Evolutionary conservation across 2,113 vertebrate species (phyloP), one percentile per base, ranked within the genome.

Genomic region (Rhea americana): DNA sequence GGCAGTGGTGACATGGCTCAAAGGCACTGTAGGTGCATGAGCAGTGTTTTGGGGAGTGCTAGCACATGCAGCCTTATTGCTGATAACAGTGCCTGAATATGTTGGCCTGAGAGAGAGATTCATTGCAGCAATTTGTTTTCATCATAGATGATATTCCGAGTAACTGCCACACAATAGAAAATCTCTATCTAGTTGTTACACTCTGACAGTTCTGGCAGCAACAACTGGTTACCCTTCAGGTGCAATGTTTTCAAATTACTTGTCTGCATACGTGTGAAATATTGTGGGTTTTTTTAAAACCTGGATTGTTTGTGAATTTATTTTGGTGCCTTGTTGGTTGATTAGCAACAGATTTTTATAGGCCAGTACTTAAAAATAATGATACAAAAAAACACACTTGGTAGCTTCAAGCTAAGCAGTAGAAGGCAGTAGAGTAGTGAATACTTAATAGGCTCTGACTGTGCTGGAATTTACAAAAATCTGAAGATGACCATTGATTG

Each of bases 301-400:
- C 68, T 50, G 68, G 16, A 17, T 26, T 75, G 56, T 87, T 83
- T 79, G 75, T 87, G 74, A 67, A 77, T 83, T 89, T 92, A 68
- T 22, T 82, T 90, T 58, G 68, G 87, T 96, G 94, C 91, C 89
- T 95, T 94, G 77, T 28, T 53, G 72, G 83, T 92, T 87, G 84
- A 53, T 85, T 81, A 92, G 75, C 68, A 91, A 91, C 88, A 84
- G 74, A 76, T 91, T 93, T 91, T 91, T 82, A 78, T 62, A 82
- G 90, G 88, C 88, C 90, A 91, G 90, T 96, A 80, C 82, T 89
- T 28, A 56, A 73, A 85, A 67, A 30, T 30, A 30, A 58, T 32
- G 15, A 58, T 58, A 14, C 13, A 59, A 15, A 10, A 28, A 47
- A 58, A 35, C 82, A 51, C 6, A 12, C 8, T 16, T 39, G 37